phyloP scores from a whole-genome alignment of 2,888 invertebrate species.

The Drosophila mettleri region DNA sequence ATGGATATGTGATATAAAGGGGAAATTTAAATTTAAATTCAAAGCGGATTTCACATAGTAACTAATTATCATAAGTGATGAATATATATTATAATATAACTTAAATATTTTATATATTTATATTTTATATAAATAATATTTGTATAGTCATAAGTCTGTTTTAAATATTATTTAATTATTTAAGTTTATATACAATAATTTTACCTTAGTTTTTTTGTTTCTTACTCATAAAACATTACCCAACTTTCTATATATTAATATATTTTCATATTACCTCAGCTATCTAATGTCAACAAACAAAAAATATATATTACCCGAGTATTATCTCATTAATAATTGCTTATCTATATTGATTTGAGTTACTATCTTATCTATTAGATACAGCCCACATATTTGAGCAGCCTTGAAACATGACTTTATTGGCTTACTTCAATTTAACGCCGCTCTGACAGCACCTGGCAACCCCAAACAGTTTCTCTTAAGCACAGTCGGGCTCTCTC shows the following conservation, averaged over 20 bases:
- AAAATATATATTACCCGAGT: conserved; percentile 8
- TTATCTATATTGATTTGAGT: conserved; percentile 7
- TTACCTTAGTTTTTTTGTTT: too few relatives aligned
- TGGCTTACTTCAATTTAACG: not conserved
- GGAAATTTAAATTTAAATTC: too few relatives aligned
- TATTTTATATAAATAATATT: too few relatives aligned
- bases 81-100: too few relatives aligned
- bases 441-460: conserved; percentile 17
- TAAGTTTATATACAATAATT: not conserved
- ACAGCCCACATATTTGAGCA: conserved; percentile 23
- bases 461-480: conserved; percentile 47
- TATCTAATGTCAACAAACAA: conserved; percentile 1
- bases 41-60: too few relatives aligned
- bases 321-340: conserved; percentile 5
- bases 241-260: not conserved
- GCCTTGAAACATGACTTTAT: conserved; percentile 47
- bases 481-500: conserved; percentile 5
- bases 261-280: not conserved
- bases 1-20: not conserved
- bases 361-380: conserved; percentile 30
- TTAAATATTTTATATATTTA: too few relatives aligned
- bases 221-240: not conserved
- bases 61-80: too few relatives aligned
- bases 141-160: too few relatives aligned
- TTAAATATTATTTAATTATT: not conserved